Evolutionary conservation across 2,888 invertebrate genomes (phyloP), one percentile per base, ranked within the genome.

Genomic region (Cynaeus angustus): DNA sequence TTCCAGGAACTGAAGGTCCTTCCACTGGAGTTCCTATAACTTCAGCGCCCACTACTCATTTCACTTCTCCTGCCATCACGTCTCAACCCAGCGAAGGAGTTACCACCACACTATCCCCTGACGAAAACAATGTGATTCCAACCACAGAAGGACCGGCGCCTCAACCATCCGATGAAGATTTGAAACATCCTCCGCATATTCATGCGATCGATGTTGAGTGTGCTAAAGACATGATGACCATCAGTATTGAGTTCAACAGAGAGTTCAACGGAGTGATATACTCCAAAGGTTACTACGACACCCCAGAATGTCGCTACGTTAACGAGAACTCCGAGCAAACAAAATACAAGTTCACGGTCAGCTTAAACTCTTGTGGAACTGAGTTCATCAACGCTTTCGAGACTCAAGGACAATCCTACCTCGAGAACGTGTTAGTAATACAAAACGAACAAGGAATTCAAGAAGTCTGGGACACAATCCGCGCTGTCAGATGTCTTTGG

Each of bases 211-310:
- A 92, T 41, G 94, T 94, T 0, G 88, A 92, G 77, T 94, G 94
- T 78, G 91, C 92, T 67, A 94, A 93, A 81, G 92, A 93, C 73
- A 91, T 91, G 90, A 94, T 94, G 94, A 92, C 91, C 0, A 93
- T 94, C 69, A 90, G 91, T 74, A 89, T 94, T 7, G 92, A 92
- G 83, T 94, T 94, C 83, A 93, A 93, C 82, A 88, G 91, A 71
- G 87, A 86, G 12, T 94, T 93, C 81, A 89, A 93, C 75, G 94
- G 94, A 0, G 88, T 94, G 9, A 92, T 94, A 74, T 94, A 94
- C 79, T 93, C 94, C 0, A 94, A 94, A 86, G 71, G 94, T 93
- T 50, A 88, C 83, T 90, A 87, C 81, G 90, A 87, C 75, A 90
- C 90, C 74, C 88, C 89, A 0, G 89, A 90, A 53, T 94, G 94